Evolutionary conservation across 1,140 invertebrate species (phyloP).

Genomic region (Delia radicum): DNA sequence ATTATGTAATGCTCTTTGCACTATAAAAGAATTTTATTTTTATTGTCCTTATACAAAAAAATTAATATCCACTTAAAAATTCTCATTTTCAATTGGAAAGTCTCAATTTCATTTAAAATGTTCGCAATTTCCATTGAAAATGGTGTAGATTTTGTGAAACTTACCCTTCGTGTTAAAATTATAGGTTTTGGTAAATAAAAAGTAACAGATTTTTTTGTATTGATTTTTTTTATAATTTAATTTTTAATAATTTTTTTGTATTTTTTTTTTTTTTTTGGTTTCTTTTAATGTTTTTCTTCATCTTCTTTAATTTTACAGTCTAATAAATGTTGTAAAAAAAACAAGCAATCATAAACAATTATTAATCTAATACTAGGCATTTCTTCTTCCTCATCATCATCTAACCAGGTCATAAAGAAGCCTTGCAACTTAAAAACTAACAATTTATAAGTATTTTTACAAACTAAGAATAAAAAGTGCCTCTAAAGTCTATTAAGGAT

Average conservation of each 20-base stretch:
- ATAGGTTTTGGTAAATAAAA: too few species aligned
- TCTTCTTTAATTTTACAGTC: neutral
- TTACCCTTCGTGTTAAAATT: too few species aligned
- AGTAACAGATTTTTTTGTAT: neutral
- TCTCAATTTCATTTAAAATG: too few species aligned
- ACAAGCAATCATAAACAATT: slow-evolving; percentile 6
- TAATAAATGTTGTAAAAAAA: slow-evolving; percentile 13
- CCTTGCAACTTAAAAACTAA: slow-evolving; percentile 6
- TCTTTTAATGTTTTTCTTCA: neutral
- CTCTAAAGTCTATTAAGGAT: neutral
- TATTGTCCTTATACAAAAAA: too few species aligned
- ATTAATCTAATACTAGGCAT: slow-evolving; percentile 3
- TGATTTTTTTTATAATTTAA: neutral
- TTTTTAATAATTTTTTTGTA: neutral
- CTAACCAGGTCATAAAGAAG: neutral
- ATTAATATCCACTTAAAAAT: too few species aligned
- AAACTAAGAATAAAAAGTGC: neutral
- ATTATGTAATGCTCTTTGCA: too few species aligned
- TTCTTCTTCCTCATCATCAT: neutral
- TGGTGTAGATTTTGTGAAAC: too few species aligned
- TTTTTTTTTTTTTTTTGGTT: neutral
- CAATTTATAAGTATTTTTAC: neutral
- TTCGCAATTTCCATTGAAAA: too few species aligned
- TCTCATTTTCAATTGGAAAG: too few species aligned
- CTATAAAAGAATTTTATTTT: too few species aligned